Evolutionary conservation across 2,113 vertebrate species (phyloP), one percentile per base, ranked within the genome.

Genomic region (Procavia capensis): DNA sequence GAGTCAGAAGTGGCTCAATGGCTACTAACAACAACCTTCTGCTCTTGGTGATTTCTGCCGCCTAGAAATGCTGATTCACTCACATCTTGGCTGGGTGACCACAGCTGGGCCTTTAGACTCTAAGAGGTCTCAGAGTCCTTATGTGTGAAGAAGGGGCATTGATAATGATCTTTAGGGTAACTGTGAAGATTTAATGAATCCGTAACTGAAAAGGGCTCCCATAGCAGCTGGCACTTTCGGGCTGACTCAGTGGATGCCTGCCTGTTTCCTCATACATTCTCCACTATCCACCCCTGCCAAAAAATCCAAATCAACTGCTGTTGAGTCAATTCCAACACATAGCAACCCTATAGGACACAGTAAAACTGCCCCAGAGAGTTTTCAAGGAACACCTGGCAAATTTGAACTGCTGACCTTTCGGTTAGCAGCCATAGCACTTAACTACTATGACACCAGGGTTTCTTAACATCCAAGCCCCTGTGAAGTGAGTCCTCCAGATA

Each of bases 401-500:
- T n/a, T n/a, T n/a, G n/a, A n/a, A n/a, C n/a, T n/a, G n/a, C n/a
- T n/a, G n/a, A n/a, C n/a, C n/a, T n/a, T n/a, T n/a, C n/a, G n/a
- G n/a, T n/a, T n/a, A n/a, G n/a, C n/a, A n/a, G n/a, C n/a, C n/a
- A n/a, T n/a, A n/a, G n/a, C n/a, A n/a, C n/a, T n/a, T n/a, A n/a
- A n/a, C n/a, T n/a, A n/a, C n/a, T n/a, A n/a, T n/a, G n/a, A n/a
- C n/a, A n/a, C n/a, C n/a, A n/a, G n/a, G n/a, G n/a, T n/a, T n/a
- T n/a, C n/a, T n/a, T n/a, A n/a, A n/a, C n/a, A n/a, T n/a, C 63
- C 36, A 27, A 83, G 2, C 45, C 86, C 54, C 83, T 81, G 78
- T 84, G 85, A 92, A 90, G 64, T 22, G 84, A 90, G 64, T 93
- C 50, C 95, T 81, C 36, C 86, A 63, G 70, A 96, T 66, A 61